Evolutionary conservation across 2,888 invertebrate genomes (phyloP).

Genomic region (Netelia melanura): DNA sequence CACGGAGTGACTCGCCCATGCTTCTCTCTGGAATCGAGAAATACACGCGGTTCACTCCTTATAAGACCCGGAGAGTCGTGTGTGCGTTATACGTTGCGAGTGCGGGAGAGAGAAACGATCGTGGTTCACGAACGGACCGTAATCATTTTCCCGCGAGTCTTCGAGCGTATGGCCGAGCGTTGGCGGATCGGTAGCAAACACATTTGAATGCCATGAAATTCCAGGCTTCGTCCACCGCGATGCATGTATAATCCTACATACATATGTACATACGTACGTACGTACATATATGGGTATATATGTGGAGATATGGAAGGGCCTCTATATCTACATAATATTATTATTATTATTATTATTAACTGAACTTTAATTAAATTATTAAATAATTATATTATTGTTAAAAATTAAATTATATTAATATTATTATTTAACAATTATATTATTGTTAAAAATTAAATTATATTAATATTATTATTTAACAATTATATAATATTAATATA

Average conservation of each 20-base stretch:
- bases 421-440: too few species aligned
- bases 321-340: too few species aligned
- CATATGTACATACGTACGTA: neutral
- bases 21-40: slow-evolving; percentile 47
- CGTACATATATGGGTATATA: neutral
- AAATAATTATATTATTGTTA: too few species aligned
- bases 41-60: slow-evolving; percentile 74
- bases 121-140: slow-evolving; percentile 49
- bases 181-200: slow-evolving; percentile 79
- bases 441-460: too few species aligned
- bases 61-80: slow-evolving; percentile 73
- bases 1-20: slow-evolving; percentile 40
- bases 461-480: too few species aligned
- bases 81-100: slow-evolving; percentile 28
- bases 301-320: too few species aligned
- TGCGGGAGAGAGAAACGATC: slow-evolving; percentile 24
- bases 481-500: too few species aligned
- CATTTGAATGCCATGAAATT: slow-evolving; percentile 76
- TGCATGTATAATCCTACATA: slow-evolving; percentile 39
- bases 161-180: slow-evolving; percentile 70
- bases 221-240: slow-evolving; percentile 63
- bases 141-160: slow-evolving; percentile 68
- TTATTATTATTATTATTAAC: too few species aligned
- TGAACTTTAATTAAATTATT: too few species aligned
- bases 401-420: too few species aligned